Percentiles rank a stretch among this genome's conserved stretches.
Conservation (phyloP, 35 echinoderm and acorn worm genomes). For the Apostichopus japonicus region DNA sequence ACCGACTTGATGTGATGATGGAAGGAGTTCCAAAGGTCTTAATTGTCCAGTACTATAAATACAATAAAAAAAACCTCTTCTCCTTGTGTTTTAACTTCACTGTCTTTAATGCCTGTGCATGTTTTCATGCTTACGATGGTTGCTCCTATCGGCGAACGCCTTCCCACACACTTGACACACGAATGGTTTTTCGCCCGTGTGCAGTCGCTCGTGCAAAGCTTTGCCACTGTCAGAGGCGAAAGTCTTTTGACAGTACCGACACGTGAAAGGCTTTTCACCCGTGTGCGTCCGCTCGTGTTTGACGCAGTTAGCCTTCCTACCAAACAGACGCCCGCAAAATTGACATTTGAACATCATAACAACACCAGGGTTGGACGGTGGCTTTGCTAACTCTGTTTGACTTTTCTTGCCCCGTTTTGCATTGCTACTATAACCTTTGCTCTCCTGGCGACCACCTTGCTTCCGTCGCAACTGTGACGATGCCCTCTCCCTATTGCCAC, state of each 20-base stretch:
- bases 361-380: not conserved
- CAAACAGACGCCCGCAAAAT: conserved; percentile 63
- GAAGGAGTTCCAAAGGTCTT: too few relatives aligned
- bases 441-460: not conserved
- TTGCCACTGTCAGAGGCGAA: not conserved
- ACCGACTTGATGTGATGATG: too few relatives aligned
- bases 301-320: conserved; percentile 46
- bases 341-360: conserved; percentile 63
- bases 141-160: conserved; percentile 34
- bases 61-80: too few relatives aligned
- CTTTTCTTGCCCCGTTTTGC: not conserved
- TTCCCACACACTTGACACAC: conserved; percentile 23
- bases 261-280: conserved; percentile 36
- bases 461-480: not conserved
- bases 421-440: not conserved
- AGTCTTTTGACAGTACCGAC: conserved; percentile 5
- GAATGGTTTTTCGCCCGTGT: conserved; percentile 57
- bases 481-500: conserved; percentile 1
- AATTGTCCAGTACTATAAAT: too few relatives aligned
- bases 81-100: too few relatives aligned
- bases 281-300: conserved; percentile 44
- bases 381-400: conserved; percentile 3
- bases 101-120: not conserved
- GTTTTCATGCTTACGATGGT: conserved; percentile 19
- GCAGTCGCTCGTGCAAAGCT: conserved; percentile 10